A percentile compares a stretch with the other conserved stretches of the same genome.
phyloP scores from a whole-genome alignment of 2,113 vertebrate genomes.

The Oncorhynchus gorbuscha region DNA sequence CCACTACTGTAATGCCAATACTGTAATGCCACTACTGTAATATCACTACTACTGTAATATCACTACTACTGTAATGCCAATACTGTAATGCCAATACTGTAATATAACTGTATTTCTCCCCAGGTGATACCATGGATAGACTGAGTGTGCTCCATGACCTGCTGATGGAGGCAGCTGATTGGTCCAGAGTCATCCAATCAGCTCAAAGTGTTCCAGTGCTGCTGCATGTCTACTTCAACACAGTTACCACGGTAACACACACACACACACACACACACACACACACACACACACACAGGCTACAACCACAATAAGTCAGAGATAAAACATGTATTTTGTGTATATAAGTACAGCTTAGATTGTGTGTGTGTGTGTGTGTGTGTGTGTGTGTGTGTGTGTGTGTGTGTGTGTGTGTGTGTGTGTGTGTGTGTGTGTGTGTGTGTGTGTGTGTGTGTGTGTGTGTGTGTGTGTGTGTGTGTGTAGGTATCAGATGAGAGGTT shows the following conservation, averaged over 20 bases:
- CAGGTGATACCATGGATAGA: conserved; percentile 74
- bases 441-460: not conserved
- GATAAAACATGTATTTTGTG: too few relatives aligned
- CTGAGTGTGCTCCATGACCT: conserved; percentile 79
- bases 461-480: not conserved
- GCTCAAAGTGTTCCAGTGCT: conserved; percentile 82
- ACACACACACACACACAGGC: conserved; percentile 3
- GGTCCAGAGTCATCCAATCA: conserved; percentile 83
- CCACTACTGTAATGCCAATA: too few relatives aligned
- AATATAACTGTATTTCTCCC: not conserved
- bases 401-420: too few relatives aligned
- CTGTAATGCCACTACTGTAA: not conserved
- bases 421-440: too few relatives aligned
- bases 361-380: too few relatives aligned
- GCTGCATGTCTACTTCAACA: conserved; percentile 82
- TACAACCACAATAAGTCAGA: not conserved
- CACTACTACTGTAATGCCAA: not conserved
- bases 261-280: too few relatives aligned
- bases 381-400: too few relatives aligned
- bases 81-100: not conserved
- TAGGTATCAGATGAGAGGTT: conserved; percentile 81
- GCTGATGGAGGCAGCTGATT: conserved; percentile 79
- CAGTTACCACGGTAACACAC: conserved; percentile 72
- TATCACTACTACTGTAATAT: too few relatives aligned
- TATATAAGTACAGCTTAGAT: too few relatives aligned